Base-by-base conservation (phyloP, 2,797 vertebrate species). In the Hippoglossus hippoglossus region DNA sequence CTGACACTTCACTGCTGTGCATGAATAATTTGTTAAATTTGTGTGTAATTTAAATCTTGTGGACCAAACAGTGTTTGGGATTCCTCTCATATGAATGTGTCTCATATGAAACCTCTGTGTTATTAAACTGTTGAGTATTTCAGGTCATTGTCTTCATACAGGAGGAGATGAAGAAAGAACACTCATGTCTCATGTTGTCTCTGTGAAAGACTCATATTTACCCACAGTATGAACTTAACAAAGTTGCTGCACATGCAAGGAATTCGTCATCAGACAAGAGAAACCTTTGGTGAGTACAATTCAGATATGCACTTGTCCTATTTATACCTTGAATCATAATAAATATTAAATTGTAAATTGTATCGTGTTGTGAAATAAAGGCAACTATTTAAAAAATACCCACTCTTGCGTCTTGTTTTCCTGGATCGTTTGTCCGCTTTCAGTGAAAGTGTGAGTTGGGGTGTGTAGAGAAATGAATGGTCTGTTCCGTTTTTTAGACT, bases 241-340 rank as follows among this genome's bases (percentile, higher is more conserved):
- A 15, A 19, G 44, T 19, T 6, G 5, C 39, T 15, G 15, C 26
- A 64, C 18, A 50, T 16, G 25, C 19, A 61, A 54, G 19, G 16
- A 50, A 31, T 24, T 58, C 79, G 57, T 61, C 67, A 34, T 39
- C 36, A 60, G 21, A 53, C 39, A 2, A n/a, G 26, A 65, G 18
- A 26, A 41, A 22, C 22, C 22, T 8, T 31, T 9, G 89, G 92
- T 93, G 81, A 93, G 92, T 93, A 88, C 51, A 25, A 3, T 49
- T 73, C 51, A 19, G 19, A 28, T 19, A 68, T 47, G 41, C 24
- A 50, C 26, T 53, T 5, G 1, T 59, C 11, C 52, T 44, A 25
- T 68, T 53, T 36, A 5, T 34, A 25, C 10, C 22, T 63, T 44
- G 41, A 44, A 44, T 34, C 31, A 34, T 34, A 0, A 15, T 52